These are phyloP conservation scores for Panurus biarmicus DNA, from an alignment of 2,113 vertebrate genomes.

Conservation along the genomic window DNA sequence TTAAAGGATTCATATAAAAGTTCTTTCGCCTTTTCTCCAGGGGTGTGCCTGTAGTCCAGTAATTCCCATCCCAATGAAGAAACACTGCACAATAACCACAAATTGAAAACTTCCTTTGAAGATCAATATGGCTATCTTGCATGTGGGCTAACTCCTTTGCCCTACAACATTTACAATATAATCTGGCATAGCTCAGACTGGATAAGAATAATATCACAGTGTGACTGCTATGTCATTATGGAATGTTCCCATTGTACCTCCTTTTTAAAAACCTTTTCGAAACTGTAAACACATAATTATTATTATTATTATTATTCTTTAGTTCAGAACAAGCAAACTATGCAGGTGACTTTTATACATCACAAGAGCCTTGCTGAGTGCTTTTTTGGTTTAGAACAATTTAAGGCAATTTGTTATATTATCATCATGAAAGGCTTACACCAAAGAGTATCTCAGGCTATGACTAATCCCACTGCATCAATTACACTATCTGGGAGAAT, in stretches of 20 bases:
- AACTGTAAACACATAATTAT: background rate
- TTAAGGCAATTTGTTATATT: background rate
- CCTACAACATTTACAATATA: background rate
- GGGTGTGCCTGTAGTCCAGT: background rate
- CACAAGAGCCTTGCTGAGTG: background rate
- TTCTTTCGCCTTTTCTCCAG: background rate
- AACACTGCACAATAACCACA: background rate
- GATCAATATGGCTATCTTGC: background rate
- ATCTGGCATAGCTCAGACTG: background rate
- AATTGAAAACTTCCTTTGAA: background rate
- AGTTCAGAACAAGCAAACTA: background rate
- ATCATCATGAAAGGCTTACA: background rate
- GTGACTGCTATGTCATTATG: background rate
- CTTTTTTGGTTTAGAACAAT: background rate
- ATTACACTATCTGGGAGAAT: background rate
- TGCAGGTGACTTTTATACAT: background rate
- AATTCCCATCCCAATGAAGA: background rate
- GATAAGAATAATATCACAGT: background rate
- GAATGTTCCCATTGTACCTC: background rate
- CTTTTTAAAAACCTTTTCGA: background rate
- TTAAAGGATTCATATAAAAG: background rate
- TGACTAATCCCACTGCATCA: background rate
- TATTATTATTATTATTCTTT: background rate
- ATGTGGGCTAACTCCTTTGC: background rate
- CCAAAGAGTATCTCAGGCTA: background rate